A percentile compares a stretch with the other conserved stretches of the same genome.
Conservation (phyloP, 2,888 invertebrate species). For the Dinocampus coccinellae region DNA sequence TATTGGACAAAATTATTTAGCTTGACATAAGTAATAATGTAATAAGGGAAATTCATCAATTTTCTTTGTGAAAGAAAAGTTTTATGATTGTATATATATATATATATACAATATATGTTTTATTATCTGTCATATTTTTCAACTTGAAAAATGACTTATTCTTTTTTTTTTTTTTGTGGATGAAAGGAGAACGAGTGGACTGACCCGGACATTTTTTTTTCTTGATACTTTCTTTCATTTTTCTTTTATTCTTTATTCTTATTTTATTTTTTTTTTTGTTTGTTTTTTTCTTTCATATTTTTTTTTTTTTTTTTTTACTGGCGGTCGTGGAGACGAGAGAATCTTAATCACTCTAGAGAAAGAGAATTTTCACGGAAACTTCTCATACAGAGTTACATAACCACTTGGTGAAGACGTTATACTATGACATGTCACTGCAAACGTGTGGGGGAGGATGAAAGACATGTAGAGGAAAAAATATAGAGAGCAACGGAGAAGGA, state of each 20-base stretch:
- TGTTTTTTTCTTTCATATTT: conserved; percentile 5
- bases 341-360: conserved; percentile 7
- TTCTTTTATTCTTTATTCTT: not conserved
- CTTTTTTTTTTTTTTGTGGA: not conserved
- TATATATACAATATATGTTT: not conserved
- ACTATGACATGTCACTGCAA: not conserved
- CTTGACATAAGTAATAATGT: no score
- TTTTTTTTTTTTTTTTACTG: not conserved
- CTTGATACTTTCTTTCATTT: not conserved
- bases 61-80: no score
- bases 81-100: not conserved
- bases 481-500: not conserved
- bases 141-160: not conserved
- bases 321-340: not conserved
- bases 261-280: not conserved
- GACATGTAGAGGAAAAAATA: not conserved
- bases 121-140: not conserved
- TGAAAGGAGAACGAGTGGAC: not conserved
- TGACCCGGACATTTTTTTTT: not conserved
- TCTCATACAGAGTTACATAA: not conserved
- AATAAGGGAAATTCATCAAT: no score
- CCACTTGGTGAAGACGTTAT: not conserved
- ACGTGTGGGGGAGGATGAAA: not conserved
- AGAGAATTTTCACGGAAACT: conserved; percentile 1
- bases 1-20: no score